A percentile compares a stretch with the other conserved stretches of the same genome.
phyloP scores from a whole-genome alignment of 2,888 invertebrate genomes.

The Cephalotes varians region DNA sequence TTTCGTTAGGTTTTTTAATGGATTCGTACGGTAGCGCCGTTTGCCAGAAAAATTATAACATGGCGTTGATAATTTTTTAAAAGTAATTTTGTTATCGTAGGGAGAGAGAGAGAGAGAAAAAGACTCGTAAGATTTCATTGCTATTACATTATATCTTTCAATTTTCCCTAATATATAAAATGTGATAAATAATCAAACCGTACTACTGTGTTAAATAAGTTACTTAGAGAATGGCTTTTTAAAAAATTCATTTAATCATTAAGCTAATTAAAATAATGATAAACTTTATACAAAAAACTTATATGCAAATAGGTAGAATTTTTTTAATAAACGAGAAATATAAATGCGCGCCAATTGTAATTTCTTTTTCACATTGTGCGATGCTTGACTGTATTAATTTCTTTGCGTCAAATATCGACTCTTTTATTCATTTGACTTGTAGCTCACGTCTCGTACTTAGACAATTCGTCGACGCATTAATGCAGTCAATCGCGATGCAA shows the following conservation, averaged over 20 bases:
- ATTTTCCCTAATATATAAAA: not conserved
- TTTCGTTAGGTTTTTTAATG: slow-evolving; percentile 45
- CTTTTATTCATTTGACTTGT: slow-evolving; percentile 43
- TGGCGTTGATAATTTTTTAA: slow-evolving; percentile 17
- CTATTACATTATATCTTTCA: not conserved
- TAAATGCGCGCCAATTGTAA: not conserved
- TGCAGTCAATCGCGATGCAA: not conserved
- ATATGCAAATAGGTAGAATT: not conserved
- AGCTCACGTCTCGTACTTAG: slow-evolving; percentile 30
- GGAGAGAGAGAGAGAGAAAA: not conserved
- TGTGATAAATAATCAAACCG: not conserved
- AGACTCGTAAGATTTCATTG: not conserved
- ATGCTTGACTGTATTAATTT: slow-evolving; percentile 31
- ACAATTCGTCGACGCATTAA: slow-evolving; percentile 58
- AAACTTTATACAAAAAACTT: not conserved
- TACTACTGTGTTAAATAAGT: not conserved
- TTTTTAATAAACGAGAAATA: not conserved
- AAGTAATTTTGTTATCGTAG: slow-evolving; percentile 16
- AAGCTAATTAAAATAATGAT: not conserved
- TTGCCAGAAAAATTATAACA: slow-evolving; percentile 34
- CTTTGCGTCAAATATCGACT: slow-evolving; percentile 31
- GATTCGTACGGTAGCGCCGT: slow-evolving; percentile 16
- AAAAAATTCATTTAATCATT: not conserved
- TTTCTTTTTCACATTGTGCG: slow-evolving; percentile 1
- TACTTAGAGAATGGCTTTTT: not conserved